Percentiles rank a stretch among this genome's conserved stretches.
Evolutionary conservation across 2,113 vertebrate genomes (phyloP).

Genomic region (Parus major): DNA sequence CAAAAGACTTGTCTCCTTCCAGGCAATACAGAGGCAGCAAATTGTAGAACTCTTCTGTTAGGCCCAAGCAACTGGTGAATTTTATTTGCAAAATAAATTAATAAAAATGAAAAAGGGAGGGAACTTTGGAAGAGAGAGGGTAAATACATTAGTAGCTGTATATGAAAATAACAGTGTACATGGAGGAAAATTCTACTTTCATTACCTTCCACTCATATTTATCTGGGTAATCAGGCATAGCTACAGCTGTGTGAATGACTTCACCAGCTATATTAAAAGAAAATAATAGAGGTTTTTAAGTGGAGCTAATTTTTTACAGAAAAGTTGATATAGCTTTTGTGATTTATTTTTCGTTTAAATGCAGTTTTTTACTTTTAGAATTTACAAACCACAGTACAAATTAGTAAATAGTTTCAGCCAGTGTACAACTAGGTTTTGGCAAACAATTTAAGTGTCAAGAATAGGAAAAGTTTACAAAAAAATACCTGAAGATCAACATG

Average conservation of each 20-base stretch:
- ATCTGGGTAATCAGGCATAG: background rate
- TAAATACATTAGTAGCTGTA: background rate
- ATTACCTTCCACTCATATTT: background rate
- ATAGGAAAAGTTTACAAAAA: background rate
- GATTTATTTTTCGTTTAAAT: background rate
- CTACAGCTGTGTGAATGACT: slow-evolving; percentile 4
- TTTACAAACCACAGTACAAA: background rate
- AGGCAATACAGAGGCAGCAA: slow-evolving; percentile 64
- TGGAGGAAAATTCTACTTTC: background rate
- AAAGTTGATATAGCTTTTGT: background rate
- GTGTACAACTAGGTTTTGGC: background rate
- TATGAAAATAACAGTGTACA: background rate
- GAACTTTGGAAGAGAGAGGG: background rate
- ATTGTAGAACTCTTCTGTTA: slow-evolving; percentile 51
- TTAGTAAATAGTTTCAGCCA: background rate
- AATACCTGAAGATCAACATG: background rate
- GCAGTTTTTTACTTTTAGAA: background rate
- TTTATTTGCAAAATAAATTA: background rate
- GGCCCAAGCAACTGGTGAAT: background rate
- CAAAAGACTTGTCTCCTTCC: background rate
- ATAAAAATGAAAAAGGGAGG: background rate
- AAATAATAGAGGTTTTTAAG: background rate
- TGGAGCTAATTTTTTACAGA: background rate
- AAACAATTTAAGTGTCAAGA: background rate
- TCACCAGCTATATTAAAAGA: slow-evolving; percentile 13